A percentile compares a stretch with the other conserved stretches of the same genome.
Evolutionary conservation across 2,797 vertebrate species (phyloP).

Genomic region (Numenius phaeopus): DNA sequence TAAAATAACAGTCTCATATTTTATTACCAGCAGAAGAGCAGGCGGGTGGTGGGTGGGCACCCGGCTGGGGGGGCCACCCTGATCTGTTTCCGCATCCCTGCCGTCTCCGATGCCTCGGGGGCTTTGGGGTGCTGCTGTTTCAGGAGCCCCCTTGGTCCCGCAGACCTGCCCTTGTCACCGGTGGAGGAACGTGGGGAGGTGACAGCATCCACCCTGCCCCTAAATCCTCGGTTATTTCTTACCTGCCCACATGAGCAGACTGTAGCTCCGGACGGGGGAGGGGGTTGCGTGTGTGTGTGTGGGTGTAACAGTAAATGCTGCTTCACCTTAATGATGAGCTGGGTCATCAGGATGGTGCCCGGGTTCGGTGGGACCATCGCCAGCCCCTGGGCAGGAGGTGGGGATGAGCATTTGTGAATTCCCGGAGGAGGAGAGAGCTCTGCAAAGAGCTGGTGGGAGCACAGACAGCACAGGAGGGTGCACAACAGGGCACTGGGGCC

Average conservation of each 20-base stretch:
- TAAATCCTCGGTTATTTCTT: not conserved
- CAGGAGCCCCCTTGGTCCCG: fast-evolving
- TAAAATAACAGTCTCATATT: conserved; percentile 63
- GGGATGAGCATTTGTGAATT: not conserved
- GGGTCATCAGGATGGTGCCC: not conserved
- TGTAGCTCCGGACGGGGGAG: not conserved
- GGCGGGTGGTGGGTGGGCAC: not conserved
- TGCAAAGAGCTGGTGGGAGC: not conserved
- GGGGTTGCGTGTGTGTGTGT: fast-evolving
- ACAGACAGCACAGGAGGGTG: fast-evolving
- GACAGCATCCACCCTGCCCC: not conserved
- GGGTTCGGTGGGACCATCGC: fast-evolving
- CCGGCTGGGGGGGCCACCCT: fast-evolving
- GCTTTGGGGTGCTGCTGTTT: not conserved
- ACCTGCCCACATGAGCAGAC: not conserved
- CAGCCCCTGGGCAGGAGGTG: not conserved
- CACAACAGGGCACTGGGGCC: fast-evolving
- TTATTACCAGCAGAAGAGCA: conserved; percentile 41
- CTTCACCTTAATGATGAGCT: not conserved
- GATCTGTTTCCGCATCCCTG: not conserved
- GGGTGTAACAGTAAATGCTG: not conserved
- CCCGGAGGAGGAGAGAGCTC: not conserved
- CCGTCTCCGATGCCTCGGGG: not conserved
- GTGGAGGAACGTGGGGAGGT: not conserved
- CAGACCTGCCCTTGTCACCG: not conserved